phyloP scores from a whole-genome alignment of 2,888 invertebrate species.

The Orchestes rusci region DNA sequence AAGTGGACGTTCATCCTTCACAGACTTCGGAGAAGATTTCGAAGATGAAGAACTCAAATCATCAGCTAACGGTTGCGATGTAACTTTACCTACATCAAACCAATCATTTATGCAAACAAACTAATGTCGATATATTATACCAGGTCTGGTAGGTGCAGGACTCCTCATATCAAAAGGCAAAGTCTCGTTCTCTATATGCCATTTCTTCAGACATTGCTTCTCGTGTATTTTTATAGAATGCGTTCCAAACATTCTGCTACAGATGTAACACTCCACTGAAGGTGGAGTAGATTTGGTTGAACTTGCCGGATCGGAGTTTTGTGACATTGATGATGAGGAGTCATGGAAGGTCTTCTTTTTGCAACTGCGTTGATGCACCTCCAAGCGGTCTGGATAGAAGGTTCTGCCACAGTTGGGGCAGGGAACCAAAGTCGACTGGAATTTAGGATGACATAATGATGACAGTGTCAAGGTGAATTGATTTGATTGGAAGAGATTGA shows the following conservation, averaged over 20 bases:
- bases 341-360: too few relatives aligned
- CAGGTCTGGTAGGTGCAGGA: conserved; percentile 27
- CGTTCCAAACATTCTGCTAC: conserved; percentile 58
- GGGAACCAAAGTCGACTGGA: conserved; percentile 49
- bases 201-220: conserved; percentile 59
- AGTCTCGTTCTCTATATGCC: conserved; percentile 53
- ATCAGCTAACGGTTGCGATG: background rate
- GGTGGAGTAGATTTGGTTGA: conserved; percentile 29
- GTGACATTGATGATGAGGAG: conserved; percentile 18
- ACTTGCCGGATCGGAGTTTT: conserved; percentile 14
- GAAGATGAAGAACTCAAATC: conserved; percentile 1
- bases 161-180: conserved; percentile 43
- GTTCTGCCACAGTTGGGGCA: conserved; percentile 62
- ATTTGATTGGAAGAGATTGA: too few relatives aligned
- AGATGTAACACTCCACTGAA: conserved; percentile 54
- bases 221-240: conserved; percentile 59
- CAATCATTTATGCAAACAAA: too few relatives aligned
- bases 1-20: conserved; percentile 26
- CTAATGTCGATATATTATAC: too few relatives aligned
- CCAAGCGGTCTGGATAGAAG: conserved; percentile 59
- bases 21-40: conserved; percentile 12
- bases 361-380: conserved; percentile 52
- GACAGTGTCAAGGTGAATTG: background rate
- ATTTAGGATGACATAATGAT: background rate
- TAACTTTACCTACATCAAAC: too few relatives aligned